phyloP scores from a whole-genome alignment of 2,113 vertebrate species.

The Seriola quinqueradiata region DNA sequence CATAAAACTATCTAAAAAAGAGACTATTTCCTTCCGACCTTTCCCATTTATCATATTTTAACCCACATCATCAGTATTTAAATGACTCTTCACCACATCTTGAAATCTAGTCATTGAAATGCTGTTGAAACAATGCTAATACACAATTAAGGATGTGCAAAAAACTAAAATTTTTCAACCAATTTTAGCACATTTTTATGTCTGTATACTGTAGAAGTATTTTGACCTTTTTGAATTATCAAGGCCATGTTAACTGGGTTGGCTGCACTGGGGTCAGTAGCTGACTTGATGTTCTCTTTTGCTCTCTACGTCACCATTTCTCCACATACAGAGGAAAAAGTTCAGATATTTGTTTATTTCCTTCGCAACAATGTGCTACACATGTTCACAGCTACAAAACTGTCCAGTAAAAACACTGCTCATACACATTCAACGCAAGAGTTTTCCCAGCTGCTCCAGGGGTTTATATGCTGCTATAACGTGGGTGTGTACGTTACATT shows the following conservation, averaged over 20 bases:
- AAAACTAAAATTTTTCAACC: too few species aligned
- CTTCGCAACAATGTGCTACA: slow-evolving; percentile 47
- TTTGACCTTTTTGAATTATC: neutral
- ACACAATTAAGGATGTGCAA: too few species aligned
- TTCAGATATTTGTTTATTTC: slow-evolving; percentile 62
- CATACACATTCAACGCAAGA: slow-evolving; percentile 27
- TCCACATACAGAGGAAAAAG: neutral
- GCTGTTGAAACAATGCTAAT: too few species aligned
- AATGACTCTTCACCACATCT: too few species aligned
- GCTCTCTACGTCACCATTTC: neutral
- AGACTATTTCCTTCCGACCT: too few species aligned
- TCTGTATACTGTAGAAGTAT: too few species aligned
- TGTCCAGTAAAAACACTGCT: slow-evolving; percentile 51
- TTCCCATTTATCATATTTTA: too few species aligned
- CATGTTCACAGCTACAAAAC: slow-evolving; percentile 61
- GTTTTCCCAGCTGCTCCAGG: slow-evolving; percentile 7
- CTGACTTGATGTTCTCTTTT: neutral
- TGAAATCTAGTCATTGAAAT: too few species aligned
- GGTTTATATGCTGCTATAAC: neutral
- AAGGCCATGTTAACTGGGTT: neutral
- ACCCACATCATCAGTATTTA: too few species aligned
- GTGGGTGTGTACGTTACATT: neutral
- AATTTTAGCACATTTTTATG: too few species aligned
- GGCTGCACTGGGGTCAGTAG: neutral
- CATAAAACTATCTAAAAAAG: too few species aligned